Evolutionary conservation across 2,888 invertebrate genomes (phyloP), one percentile per base, ranked within the genome.

Genomic region (Dicycla oo): DNA sequence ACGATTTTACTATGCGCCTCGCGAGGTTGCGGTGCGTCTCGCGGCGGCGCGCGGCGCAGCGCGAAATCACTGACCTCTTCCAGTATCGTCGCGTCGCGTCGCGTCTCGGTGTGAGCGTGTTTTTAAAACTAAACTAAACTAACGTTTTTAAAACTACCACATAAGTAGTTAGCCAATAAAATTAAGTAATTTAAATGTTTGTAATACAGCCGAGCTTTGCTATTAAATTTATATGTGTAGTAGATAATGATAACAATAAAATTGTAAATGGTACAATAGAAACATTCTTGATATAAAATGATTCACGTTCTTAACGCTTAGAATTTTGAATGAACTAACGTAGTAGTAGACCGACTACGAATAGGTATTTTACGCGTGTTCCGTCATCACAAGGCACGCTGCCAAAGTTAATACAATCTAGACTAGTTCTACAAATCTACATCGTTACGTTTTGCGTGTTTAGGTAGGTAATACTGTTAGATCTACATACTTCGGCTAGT

Each of bases 401-500:
- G 68, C 78, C 79, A 78, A 78, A 82, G 8, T 51, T 56, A 56
- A 70, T 67, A 72, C 65, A 45, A 62, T 60, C 51, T 66, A 63
- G 51, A 73, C 73, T 47, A 68, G 62, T 72, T 78, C 70, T 49
- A 78, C 65, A 71, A 76, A 77, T 62, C 73, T 51, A 82, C 72
- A 80, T 78, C 26, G 68, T 78, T 51, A 40, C 64, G 26, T 65
- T 51, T 56, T 34, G 49, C 60, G 69, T 54, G 66, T 69, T 62
- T 51, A 18, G 30, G n/a, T n/a, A 34, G 30, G 5, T n/a, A n/a
- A n/a, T 67, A 82, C 83, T 43, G 83, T 80, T 80, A 79, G 66
- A 54, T 73, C 74, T 57, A 67, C n/a, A n/a, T n/a, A n/a, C 54
- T 80, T 82, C 47, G 40, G 57, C 47, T 49, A 45, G 68, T 69